phyloP scores from a whole-genome alignment of 2,888 invertebrate genomes.

The Sphaerophoria taeniata region DNA sequence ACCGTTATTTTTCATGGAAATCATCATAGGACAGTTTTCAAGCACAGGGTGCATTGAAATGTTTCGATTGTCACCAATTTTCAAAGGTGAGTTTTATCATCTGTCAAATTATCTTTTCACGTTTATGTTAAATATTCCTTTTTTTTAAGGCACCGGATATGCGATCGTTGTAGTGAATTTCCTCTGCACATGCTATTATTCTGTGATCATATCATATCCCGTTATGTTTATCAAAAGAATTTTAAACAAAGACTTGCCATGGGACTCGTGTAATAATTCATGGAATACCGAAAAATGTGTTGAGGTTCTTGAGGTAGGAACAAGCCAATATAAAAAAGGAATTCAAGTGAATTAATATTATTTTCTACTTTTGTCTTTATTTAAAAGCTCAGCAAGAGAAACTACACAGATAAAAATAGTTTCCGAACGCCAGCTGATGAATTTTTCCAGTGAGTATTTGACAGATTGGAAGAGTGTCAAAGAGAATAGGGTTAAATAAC shows the following conservation, averaged over 20 bases:
- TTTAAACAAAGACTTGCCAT: conserved; percentile 87
- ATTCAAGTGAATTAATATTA: neutral
- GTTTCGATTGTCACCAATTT: conserved; percentile 91
- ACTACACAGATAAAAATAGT: conserved; percentile 74
- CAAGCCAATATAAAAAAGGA: conserved; percentile 22
- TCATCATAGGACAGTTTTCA: conserved; percentile 92
- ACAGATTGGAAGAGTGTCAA: neutral
- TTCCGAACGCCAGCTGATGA: conserved; percentile 89
- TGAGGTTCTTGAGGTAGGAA: conserved; percentile 77
- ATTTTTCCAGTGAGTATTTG: conserved; percentile 89
- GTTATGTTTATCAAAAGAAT: conserved; percentile 90
- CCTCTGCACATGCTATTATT: conserved; percentile 92
- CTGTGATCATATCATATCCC: conserved; percentile 93
- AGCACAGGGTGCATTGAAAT: conserved; percentile 92
- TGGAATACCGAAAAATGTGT: conserved; percentile 93
- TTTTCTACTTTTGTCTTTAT: neutral
- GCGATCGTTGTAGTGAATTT: conserved; percentile 91
- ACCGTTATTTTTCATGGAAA: conserved; percentile 94
- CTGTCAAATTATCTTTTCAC: neutral
- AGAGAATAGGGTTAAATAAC: neutral
- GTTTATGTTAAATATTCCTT: conserved; percentile 13
- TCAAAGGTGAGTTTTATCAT: conserved; percentile 88
- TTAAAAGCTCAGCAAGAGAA: conserved; percentile 73
- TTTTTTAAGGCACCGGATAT: conserved; percentile 90
- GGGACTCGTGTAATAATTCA: conserved; percentile 89